Evolutionary conservation across 1,140 invertebrate genomes (phyloP), one percentile per base, ranked within the genome.

Genomic region (Periplaneta americana): DNA sequence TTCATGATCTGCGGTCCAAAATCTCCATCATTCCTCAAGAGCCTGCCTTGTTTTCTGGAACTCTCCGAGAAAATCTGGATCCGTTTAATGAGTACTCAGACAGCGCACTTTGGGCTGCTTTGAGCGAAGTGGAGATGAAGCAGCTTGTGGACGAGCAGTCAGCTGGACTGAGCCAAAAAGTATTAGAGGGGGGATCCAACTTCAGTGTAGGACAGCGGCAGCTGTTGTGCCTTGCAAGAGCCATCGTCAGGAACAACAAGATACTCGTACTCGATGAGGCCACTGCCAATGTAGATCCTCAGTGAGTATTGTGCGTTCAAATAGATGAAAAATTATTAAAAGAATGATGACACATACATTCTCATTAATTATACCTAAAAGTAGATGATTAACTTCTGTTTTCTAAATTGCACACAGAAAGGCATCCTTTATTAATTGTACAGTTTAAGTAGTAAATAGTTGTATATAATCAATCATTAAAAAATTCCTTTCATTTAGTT

Each of bases 11-110:
- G 3, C 87, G 95, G 37, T 89, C 90, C 22, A 91, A 91, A 84
- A 90, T 96, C 31, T 92, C 94, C 0, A 94, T 95, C 80, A 91
- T 96, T 83, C 94, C 94, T 32, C 94, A 94, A 86, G 93, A 91
- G 77, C 93, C 94, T 11, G 90, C 95, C 18, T 85, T 95, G n/a
- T 94, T 94, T 87, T 92, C 91, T 82, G 92, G 91, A 33, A 90
- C 89, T 34, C 82, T 94, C 57, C 85, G 94, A 74, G 89, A 90
- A 84, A 94, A 94, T 87, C 86, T 95, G 74, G 93, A 94, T 87
- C 94, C 94, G 0, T 94, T 94, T 85, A 88, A 91, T 34, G 87
- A 91, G 37, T 91, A 91, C 84, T 86, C 89, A 1, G 94, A 95
- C 83, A 88, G 89, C 8, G 86, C 90, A 79, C 86, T 98, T 0